phyloP scores from a whole-genome alignment of 2,113 vertebrate species.

The Aegithalos caudatus region DNA sequence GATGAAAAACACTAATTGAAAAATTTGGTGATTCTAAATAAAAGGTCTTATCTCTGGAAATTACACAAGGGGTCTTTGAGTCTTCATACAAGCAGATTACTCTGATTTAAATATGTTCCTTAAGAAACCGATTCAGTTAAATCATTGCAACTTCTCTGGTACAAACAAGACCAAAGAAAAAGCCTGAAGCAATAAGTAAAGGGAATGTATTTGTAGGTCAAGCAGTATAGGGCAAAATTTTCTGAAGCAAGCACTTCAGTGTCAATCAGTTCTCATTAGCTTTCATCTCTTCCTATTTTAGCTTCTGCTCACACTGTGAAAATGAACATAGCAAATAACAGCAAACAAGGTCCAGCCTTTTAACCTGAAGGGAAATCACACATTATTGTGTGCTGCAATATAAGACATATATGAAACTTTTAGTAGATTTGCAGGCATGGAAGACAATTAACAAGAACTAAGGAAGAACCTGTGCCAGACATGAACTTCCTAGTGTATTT shows the following conservation, averaged over 20 bases:
- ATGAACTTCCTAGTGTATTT: neutral
- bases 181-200: neutral
- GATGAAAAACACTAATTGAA: neutral
- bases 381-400: neutral
- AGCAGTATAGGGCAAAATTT: neutral
- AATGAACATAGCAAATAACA: neutral
- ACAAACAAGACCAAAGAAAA: neutral
- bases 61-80: neutral
- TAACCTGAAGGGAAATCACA: neutral
- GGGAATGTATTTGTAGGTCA: neutral
- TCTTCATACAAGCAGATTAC: neutral
- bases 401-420: neutral
- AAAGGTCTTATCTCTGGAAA: neutral
- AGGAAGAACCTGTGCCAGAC: neutral
- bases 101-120: neutral
- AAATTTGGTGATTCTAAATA: neutral
- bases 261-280: neutral
- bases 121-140: neutral
- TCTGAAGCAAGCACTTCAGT: neutral
- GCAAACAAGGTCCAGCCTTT: neutral
- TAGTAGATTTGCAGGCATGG: neutral
- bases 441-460: neutral
- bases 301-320: neutral
- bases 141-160: neutral
- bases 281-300: neutral